Percentiles rank a stretch among this genome's conserved stretches.
phyloP scores from a whole-genome alignment of 2,113 vertebrate genomes.

The Mesoclemmys tuberculata region DNA sequence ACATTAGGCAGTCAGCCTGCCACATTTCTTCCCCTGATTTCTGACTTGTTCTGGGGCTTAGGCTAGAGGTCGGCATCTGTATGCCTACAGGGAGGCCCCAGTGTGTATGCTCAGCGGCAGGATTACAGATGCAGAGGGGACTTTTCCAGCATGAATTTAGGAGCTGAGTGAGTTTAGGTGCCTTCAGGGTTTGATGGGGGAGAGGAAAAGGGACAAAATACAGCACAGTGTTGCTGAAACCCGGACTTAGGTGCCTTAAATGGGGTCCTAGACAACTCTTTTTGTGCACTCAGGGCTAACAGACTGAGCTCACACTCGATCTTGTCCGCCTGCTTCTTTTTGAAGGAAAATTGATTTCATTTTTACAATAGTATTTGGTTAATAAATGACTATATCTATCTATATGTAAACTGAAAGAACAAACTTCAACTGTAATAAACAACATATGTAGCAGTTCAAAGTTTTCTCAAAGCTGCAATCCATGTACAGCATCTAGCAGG shows the following conservation, averaged over 20 bases:
- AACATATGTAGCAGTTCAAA: not conserved
- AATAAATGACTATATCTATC: not conserved
- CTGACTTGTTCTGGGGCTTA: no score
- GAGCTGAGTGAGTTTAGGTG: not conserved
- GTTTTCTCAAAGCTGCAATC: not conserved
- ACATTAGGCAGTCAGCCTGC: no score
- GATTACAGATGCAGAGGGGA: not conserved
- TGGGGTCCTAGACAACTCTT: not conserved
- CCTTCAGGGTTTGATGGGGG: no score
- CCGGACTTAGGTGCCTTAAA: not conserved
- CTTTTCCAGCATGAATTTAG: not conserved
- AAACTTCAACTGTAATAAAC: not conserved
- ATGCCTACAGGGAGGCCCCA: no score
- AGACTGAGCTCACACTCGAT: not conserved
- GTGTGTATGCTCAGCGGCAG: not conserved
- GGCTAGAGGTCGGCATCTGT: no score
- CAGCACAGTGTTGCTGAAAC: not conserved
- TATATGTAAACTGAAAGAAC: not conserved
- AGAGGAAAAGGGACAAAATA: not conserved
- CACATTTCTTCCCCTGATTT: no score
- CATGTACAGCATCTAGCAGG: not conserved
- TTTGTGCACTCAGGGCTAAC: not conserved
- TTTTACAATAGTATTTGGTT: not conserved
- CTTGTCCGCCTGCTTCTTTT: not conserved
- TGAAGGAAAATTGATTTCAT: no score